Evolutionary conservation across 2,888 invertebrate species (phyloP).

Genomic region (Megamerina dolium): DNA sequence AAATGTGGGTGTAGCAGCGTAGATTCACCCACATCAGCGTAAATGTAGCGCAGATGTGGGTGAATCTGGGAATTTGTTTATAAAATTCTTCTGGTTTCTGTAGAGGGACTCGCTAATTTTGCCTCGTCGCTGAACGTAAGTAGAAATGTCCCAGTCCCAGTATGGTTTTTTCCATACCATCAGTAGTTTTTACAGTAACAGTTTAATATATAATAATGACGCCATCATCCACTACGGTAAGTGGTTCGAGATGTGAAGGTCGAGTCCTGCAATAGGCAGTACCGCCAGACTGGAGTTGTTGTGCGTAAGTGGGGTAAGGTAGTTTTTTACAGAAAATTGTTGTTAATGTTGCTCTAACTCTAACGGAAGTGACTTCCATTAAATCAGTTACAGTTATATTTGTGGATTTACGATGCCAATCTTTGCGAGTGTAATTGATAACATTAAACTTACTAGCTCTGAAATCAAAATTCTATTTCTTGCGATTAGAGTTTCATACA

Average conservation of each 20-base stretch:
- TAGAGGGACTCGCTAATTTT: constrained; percentile 10
- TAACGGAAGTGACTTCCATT: constrained; percentile 12
- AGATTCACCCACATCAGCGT: no score
- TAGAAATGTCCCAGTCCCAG: constrained; percentile 15
- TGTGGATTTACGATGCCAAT: constrained; percentile 13
- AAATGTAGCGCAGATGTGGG: constrained; percentile 3
- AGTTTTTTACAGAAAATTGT: constrained; percentile 17
- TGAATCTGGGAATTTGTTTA: constrained; percentile 9
- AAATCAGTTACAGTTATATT: neutral
- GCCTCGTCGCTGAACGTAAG: constrained; percentile 13
- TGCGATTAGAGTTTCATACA: no score
- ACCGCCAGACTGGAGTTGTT: constrained; percentile 18
- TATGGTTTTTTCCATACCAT: constrained; percentile 4
- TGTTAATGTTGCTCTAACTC: constrained; percentile 16
- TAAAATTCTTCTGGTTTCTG: constrained; percentile 13
- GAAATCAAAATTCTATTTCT: constrained; percentile 19
- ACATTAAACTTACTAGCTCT: constrained; percentile 15
- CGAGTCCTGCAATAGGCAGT: constrained; percentile 13
- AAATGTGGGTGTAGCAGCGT: no score
- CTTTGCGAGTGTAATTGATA: constrained; percentile 16
- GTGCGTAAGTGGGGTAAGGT: constrained; percentile 12
- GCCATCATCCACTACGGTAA: constrained; percentile 12
- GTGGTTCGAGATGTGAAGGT: constrained; percentile 12
- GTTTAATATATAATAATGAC: constrained; percentile 15
- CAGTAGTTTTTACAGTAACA: constrained; percentile 6